phyloP scores from a whole-genome alignment of 2,888 invertebrate species.

The Drosophila melanosoma region DNA sequence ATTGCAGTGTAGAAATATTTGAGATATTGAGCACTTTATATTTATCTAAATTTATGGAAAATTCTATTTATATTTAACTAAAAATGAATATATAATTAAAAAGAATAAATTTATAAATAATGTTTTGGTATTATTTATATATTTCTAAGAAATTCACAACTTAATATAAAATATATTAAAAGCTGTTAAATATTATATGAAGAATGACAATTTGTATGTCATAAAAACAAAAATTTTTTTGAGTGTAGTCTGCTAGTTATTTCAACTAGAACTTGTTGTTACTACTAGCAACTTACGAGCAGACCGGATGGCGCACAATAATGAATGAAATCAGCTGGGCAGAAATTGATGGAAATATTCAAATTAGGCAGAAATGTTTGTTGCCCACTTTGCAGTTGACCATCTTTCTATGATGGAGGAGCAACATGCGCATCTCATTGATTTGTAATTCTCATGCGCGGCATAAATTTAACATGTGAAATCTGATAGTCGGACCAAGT shows the following conservation, averaged over 20 bases:
- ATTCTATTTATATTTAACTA: neutral
- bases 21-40: neutral
- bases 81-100: neutral
- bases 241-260: neutral
- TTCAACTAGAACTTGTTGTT: neutral
- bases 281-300: neutral
- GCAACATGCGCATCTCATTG: conserved; percentile 71
- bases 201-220: fast-evolving
- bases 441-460: conserved; percentile 78
- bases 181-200: neutral
- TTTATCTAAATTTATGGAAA: neutral
- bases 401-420: conserved; percentile 64
- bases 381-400: conserved; percentile 26
- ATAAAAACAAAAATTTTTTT: neutral
- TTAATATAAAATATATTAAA: no score
- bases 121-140: neutral
- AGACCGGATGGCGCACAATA: conserved; percentile 14
- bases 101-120: fast-evolving
- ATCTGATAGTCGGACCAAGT: conserved; percentile 63
- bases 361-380: conserved; percentile 54
- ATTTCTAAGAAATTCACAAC: neutral
- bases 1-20: neutral
- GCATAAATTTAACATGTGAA: conserved; percentile 81
- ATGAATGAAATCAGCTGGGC: conserved; percentile 23
- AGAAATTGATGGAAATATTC: conserved; percentile 41